Evolutionary conservation across 2,888 invertebrate species (phyloP), one percentile per base, ranked within the genome.

Genomic region (Limnephilus rhombicus): DNA sequence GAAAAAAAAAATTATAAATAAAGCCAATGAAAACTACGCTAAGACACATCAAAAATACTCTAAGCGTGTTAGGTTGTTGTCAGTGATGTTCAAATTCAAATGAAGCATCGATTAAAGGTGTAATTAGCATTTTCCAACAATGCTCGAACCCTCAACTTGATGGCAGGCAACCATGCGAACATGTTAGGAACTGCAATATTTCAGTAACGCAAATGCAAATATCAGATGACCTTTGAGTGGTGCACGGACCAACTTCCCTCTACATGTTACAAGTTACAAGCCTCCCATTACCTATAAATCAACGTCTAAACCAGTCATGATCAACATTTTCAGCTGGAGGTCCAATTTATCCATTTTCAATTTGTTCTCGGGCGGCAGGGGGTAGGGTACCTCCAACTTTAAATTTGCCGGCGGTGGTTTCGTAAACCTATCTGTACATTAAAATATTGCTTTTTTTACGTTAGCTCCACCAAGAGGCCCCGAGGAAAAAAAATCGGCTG

Each of bases 141-240:
- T 68, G 68, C 68, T 53, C 3, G 3, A 45, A 31, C 41, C 83
- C 41, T 9, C 37, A 1, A 83, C 11, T 83, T 83, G 83, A 83
- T 83, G 41, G 37, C 83, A 24, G 37, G 34, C 37, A 24, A 83
- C 9, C 83, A 83, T 34, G 83, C 83, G 24, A 90, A 83, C 83
- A 18, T 24, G 83, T 45, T 85, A 45, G 90, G 29, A 85, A 90
- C 34, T 45, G 53, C 80, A 49, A 85, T 80, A 90, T 45, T 83
- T 49, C n/a, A 90, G 53, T 34, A 81, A 31, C 68, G 49, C 82
- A 13, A 53, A 90, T 90, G 90, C 53, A 83, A 90, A 90, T 90
- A 85, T 34, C 24, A 29, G 83, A 34, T 34, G 85, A 90, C 90
- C 90, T 90, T 90, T 83, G 53, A n/a, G 29, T 29, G 18, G 83